Conservation (phyloP, 2,888 invertebrate genomes). For the Emmelina monodactyla region DNA sequence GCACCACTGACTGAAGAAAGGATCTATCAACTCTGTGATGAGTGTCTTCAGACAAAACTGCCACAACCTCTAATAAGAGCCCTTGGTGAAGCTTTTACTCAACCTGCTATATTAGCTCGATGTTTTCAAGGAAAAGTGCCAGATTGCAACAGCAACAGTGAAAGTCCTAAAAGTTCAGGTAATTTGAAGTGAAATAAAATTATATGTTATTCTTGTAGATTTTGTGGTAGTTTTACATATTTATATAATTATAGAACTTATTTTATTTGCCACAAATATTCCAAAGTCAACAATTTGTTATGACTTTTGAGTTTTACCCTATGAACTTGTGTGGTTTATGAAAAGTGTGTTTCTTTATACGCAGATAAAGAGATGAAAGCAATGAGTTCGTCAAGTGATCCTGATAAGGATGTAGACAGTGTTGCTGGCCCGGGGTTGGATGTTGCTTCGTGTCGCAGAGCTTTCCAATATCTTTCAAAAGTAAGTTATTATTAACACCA, state of each 20-base stretch:
- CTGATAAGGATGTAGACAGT: conserved; percentile 88
- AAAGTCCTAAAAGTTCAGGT: conserved; percentile 32
- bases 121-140: conserved; percentile 69
- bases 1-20: conserved; percentile 76
- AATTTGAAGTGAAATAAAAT: conserved; percentile 9
- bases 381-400: conserved; percentile 65
- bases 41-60: conserved; percentile 72
- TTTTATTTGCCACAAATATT: no score
- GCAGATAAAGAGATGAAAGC: conserved; percentile 48
- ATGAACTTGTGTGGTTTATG: no score
- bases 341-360: no score
- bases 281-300: no score
- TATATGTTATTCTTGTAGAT: not conserved
- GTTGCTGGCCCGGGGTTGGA: conserved; percentile 71
- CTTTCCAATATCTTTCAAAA: conserved; percentile 61
- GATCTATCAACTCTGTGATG: conserved; percentile 76
- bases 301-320: no score
- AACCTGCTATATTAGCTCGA: conserved; percentile 68
- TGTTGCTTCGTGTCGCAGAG: conserved; percentile 73
- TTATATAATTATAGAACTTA: no score
- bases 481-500: not conserved
- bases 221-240: no score
- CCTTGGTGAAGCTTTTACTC: conserved; percentile 79
- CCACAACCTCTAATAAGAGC: conserved; percentile 78
- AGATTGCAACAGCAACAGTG: conserved; percentile 19